Evolutionary conservation across 2,113 vertebrate species (phyloP), one percentile per base, ranked within the genome.

Genomic region (Centropus bengalensis): DNA sequence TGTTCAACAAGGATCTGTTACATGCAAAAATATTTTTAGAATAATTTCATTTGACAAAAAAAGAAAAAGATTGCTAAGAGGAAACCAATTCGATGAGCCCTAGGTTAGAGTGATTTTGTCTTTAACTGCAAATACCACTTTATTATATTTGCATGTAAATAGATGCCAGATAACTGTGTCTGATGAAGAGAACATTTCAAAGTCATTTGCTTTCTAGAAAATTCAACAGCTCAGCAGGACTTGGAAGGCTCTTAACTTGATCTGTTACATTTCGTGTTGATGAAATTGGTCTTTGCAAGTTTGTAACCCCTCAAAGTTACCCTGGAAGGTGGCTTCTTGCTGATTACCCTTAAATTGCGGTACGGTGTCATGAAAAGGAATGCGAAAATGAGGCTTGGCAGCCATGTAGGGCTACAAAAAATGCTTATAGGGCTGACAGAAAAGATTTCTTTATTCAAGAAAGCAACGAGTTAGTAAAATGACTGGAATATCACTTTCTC

Each of bases 121-220:
- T 93, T 85, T 77, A 74, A 67, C 55, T 80, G 68, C 24, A 77
- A 85, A 88, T 47, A 52, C 30, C 30, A 52, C 27, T 82, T 93
- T 62, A 89, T 89, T 70, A 16, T 77, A 83, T 82, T 93, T 91
- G 84, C 63, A 73, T 66, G 68, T 83, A 89, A 91, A 88, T 77
- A 45, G 64, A 44, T 86, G 47, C 44, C 44, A 56, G 64, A 13
- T 74, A 63, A 67, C 14, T 88, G n/a, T 77, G 88, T 59, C 55
- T 63, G 59, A n/a, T 79, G 84, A 91, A 77, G 59, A 74, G 71
- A 95, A 55, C 7, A 0, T 56, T 89, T 94, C 70, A 80, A 92
- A 96, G 79, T 70, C 2, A 4, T 78, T 81, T 86, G 38, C 63
- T 82, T 80, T 80, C 63, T 89, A 67, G 51, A 70, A 87, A 88